A percentile compares a stretch with the other conserved stretches of the same genome.
Conservation (phyloP, 2,113 vertebrate species). For the Tympanuchus pallidicinctus region DNA sequence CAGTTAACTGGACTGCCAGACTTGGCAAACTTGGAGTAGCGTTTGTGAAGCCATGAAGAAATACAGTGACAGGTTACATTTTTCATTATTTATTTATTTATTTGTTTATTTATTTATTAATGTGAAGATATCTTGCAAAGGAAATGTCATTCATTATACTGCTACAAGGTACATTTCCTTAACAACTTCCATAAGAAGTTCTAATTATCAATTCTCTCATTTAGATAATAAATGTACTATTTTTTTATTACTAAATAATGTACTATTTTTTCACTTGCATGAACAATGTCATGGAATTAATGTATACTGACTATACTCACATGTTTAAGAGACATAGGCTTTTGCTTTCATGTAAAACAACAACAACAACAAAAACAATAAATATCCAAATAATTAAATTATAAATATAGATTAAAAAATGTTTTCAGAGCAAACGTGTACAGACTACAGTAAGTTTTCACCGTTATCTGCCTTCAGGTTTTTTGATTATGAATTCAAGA, state of each 20-base stretch:
- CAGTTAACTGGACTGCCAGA: not conserved
- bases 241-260: not conserved
- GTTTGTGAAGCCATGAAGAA: not conserved
- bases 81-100: not conserved
- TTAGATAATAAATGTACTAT: not conserved
- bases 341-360: not conserved
- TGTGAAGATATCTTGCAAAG: not conserved
- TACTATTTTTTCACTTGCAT: not conserved
- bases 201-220: not conserved
- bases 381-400: not conserved
- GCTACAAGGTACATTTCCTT: not conserved
- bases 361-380: not conserved
- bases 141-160: not conserved
- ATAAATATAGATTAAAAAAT: not conserved
- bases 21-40: not conserved
- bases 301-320: not conserved
- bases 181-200: not conserved
- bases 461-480: not conserved
- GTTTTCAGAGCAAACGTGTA: not conserved
- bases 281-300: not conserved
- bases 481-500: not conserved
- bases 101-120: not conserved
- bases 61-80: not conserved
- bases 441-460: not conserved
- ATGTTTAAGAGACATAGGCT: not conserved